Evolutionary conservation across 2,113 vertebrate genomes (phyloP).

Genomic region (Strigops habroptila): DNA sequence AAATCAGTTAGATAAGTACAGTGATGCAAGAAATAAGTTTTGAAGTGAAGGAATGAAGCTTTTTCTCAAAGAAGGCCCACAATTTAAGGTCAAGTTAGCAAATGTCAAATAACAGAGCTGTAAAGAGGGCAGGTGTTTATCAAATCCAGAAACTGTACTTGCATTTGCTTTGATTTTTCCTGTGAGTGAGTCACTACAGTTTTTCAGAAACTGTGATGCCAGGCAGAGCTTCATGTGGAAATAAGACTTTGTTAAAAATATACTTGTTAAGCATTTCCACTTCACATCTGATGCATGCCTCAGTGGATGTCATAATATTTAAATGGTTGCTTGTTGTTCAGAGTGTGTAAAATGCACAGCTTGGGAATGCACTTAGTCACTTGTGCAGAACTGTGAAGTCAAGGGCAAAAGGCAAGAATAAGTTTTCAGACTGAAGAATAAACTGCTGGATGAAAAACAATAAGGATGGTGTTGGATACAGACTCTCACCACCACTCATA

Average conservation of each 20-base stretch:
- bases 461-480: background rate
- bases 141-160: background rate
- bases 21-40: background rate
- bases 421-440: background rate
- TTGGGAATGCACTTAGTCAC: background rate
- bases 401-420: background rate
- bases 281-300: background rate
- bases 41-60: background rate
- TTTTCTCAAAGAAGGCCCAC: background rate
- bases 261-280: constrained; percentile 14
- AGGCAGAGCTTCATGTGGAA: background rate
- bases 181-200: background rate
- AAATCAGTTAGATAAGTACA: background rate
- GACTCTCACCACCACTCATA: background rate
- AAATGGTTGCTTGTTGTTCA: background rate
- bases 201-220: background rate
- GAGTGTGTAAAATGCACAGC: background rate
- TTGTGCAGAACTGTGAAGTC: constrained; percentile 1
- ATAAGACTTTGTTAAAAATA: background rate
- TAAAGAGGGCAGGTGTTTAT: background rate
- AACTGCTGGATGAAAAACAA: constrained; percentile 21
- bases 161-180: background rate
- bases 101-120: background rate
- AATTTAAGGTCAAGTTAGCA: background rate
- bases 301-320: constrained; percentile 16